Evolutionary conservation across 2,888 invertebrate species (phyloP).

Genomic region (Stenodema calcarata): DNA sequence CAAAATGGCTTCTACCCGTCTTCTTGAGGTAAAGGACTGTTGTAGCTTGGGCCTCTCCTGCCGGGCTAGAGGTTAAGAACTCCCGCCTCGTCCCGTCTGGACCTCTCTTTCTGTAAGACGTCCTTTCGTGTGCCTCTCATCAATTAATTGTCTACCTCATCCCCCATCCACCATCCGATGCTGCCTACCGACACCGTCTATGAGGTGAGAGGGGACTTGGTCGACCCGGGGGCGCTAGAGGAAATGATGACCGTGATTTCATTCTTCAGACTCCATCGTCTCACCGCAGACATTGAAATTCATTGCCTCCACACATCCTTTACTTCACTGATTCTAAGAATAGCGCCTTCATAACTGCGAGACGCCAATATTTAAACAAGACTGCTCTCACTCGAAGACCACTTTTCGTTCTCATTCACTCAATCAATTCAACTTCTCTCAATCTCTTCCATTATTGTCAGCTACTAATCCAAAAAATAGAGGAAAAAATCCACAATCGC

Average conservation of each 20-base stretch:
- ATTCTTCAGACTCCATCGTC: neutral
- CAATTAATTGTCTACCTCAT: slow-evolving; percentile 16
- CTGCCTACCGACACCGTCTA: neutral
- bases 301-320: neutral
- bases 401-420: no score
- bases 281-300: neutral
- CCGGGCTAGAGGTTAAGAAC: neutral
- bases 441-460: no score
- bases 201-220: neutral
- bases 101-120: neutral
- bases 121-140: slow-evolving; percentile 34
- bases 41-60: neutral
- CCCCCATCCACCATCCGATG: neutral
- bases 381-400: no score
- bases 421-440: no score
- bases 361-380: no score
- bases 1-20: slow-evolving; percentile 37
- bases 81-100: neutral
- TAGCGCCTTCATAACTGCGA: neutral
- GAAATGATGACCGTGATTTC: neutral
- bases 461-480: no score
- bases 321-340: neutral
- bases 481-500: no score
- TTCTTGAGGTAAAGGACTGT: slow-evolving; percentile 5
- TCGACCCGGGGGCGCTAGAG: neutral